Conservation (phyloP, 2,888 invertebrate species). For the Cantharis rufa region DNA sequence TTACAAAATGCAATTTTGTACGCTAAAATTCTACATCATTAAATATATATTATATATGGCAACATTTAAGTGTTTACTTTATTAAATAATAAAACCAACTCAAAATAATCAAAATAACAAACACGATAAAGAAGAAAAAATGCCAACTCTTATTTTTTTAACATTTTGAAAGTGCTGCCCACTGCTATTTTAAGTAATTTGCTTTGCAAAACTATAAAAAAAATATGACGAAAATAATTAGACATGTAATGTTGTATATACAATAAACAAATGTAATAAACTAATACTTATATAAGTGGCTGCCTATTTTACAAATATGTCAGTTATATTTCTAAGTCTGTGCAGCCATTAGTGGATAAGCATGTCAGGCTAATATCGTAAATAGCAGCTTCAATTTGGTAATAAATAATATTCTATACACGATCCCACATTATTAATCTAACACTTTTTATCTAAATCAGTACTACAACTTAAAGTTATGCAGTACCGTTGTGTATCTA, state of each 20-base stretch:
- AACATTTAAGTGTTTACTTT: background rate
- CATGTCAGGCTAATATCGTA: constrained; percentile 15
- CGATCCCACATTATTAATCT: constrained; percentile 4
- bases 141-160: constrained; percentile 5
- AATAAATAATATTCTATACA: constrained; percentile 17
- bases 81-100: constrained; percentile 2
- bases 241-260: constrained; percentile 1
- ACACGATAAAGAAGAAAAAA: background rate
- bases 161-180: constrained; percentile 15
- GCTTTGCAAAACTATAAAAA: constrained; percentile 14
- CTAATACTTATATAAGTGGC: constrained; percentile 23
- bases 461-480: constrained; percentile 29
- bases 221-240: constrained; percentile 7
- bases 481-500: constrained; percentile 35
- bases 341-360: constrained; percentile 18
- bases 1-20: constrained; percentile 9
- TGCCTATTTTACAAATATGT: constrained; percentile 16
- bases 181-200: constrained; percentile 6
- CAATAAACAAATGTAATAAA: constrained; percentile 14
- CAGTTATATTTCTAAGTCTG: constrained; percentile 15
- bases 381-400: constrained; percentile 17
- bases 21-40: background rate
- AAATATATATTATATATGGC: constrained; percentile 2
- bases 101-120: background rate
- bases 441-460: constrained; percentile 9